Evolutionary conservation across 2,113 vertebrate genomes (phyloP).

Genomic region (Callithrix jacchus): DNA sequence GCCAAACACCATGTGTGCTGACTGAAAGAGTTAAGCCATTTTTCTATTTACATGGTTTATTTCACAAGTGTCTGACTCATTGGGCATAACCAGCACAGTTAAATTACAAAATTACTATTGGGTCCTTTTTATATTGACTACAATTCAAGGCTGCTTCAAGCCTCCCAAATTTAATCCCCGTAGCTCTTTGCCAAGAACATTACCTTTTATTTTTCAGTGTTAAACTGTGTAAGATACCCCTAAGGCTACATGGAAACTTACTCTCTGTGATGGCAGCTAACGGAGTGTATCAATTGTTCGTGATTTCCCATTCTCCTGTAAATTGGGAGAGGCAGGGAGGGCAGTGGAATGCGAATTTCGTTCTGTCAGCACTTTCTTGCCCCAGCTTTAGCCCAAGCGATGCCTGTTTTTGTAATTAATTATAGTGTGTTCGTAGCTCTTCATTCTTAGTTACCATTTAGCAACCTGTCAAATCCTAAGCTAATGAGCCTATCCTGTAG

Average conservation of each 20-base stretch:
- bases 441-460: conserved; percentile 84
- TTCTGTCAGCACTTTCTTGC: conserved; percentile 87
- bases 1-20: neutral
- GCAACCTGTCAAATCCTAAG: conserved; percentile 84
- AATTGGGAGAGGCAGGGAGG: conserved; percentile 87
- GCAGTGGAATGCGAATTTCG: conserved; percentile 85
- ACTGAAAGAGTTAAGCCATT: conserved; percentile 85
- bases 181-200: conserved; percentile 87
- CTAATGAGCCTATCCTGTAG: conserved; percentile 78
- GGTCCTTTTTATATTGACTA: conserved; percentile 87
- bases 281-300: conserved; percentile 93
- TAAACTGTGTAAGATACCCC: conserved; percentile 91
- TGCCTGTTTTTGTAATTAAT: conserved; percentile 90
- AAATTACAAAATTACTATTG: conserved; percentile 90
- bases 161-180: conserved; percentile 88
- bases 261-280: conserved; percentile 90
- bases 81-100: conserved; percentile 88
- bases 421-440: conserved; percentile 86
- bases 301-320: conserved; percentile 92
- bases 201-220: conserved; percentile 90
- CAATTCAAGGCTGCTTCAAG: conserved; percentile 88
- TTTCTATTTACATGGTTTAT: conserved; percentile 89
- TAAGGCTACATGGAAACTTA: conserved; percentile 90
- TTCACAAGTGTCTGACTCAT: conserved; percentile 88
- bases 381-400: conserved; percentile 84